Base-by-base conservation (phyloP, 2,797 vertebrate genomes). In the Morus bassanus region DNA sequence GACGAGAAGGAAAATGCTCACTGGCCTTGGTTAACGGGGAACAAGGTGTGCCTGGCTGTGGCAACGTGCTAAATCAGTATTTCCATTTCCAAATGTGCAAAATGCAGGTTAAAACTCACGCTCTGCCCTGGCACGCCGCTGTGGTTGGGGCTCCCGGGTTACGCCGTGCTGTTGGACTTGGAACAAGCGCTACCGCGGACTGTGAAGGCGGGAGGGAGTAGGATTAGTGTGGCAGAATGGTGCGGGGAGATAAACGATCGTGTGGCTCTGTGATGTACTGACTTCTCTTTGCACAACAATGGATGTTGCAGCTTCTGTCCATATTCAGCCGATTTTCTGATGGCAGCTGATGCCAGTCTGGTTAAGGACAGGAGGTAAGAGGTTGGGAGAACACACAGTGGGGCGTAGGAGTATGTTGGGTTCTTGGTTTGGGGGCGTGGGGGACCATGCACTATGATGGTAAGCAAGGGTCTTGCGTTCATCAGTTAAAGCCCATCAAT, bases 201-300 rank as follows among this genome's bases (percentile, higher is more conserved):
- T 16, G 11, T 41, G 3, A 4, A 15, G 23, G 33, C 6, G 33
- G 33, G 33, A 53, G 64, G 78, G 54, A 13, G 28, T 1, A 27
- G 54, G 83, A 12, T 31, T 35, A 4, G 4, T 11, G 46, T 9
- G 68, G 57, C 22, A 10, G 91, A 28, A 30, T 0, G 21, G 24
- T 3, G 33, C 0, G 25, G 30, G 39, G 45, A 11, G 35, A 4
- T 4, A 22, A 19, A 18, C 2, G 12, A 6, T 2, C 0, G 5
- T 3, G 6, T 33, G 43, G 24, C 27, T 37, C 24, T 37, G 5
- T 1, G 10, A 14, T 3, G 13, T 4, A 18, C 18, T 12, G 5
- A 18, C 13, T 18, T 39, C 43, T 35, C 33, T 33, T 53, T 2
- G 11, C 43, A 6, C 25, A 8, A 27, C 19, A 8, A 7, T 1